Evolutionary conservation across 2,888 invertebrate genomes (phyloP), one percentile per base, ranked within the genome.

Genomic region (Cantharis rustica): DNA sequence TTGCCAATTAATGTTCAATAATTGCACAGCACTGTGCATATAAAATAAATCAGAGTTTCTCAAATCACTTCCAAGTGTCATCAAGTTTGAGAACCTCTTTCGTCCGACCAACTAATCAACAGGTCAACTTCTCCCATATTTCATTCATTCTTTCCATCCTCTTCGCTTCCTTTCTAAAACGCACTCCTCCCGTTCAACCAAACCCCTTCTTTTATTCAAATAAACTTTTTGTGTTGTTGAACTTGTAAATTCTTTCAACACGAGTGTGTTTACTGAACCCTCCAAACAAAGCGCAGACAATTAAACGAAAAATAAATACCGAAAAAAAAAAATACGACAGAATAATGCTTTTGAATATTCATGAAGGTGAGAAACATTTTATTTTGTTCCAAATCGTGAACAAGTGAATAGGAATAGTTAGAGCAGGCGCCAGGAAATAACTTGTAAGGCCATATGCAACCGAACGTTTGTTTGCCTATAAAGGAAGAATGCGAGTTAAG

Each of bases 401-500:
- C 74, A 81, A 79, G 76, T 78, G 80, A 81, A 81, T 82, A 75
- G 80, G 79, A 84, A 80, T 85, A 84, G 84, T 84, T 85, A 82
- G 82, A 86, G 86, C 88, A 88, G 87, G 88, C 87, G 86, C 87
- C 86, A 88, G 87, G 88, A 88, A 86, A 77, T 79, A 70, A 61
- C 68, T 79, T 77, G 72, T 71, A 74, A 79, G 80, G 79, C 76
- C 78, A 74, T 76, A 73, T 76, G 68, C 15, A 69, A 87, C 87
- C 89, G 90, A 89, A 90, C 90, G 88, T 88, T 88, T 87, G 88
- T 88, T 84, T 86, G 86, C 87, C 89, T 61, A 68, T 68, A 71
- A 76, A 76, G 71, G 73, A 69, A 72, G 76, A 76, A 76, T 61
- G 72, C 64, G 62, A 89, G 90, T 89, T 89, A 88, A 88, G 88